Conservation (phyloP, 2,797 vertebrate genomes). For the Enteromius viviparus region DNA sequence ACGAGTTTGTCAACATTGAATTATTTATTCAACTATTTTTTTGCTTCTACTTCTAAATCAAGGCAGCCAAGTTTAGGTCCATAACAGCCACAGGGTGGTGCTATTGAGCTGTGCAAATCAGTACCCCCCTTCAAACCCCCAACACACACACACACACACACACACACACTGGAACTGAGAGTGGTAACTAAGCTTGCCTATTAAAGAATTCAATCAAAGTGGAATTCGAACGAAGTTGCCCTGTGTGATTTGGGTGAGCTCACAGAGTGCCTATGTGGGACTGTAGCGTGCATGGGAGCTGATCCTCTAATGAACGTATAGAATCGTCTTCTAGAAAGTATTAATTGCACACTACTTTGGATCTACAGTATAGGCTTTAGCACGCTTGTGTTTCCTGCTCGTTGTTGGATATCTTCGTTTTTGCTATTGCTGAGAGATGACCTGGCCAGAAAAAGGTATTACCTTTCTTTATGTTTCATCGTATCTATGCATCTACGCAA, state of each 20-base stretch:
- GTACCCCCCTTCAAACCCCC: constrained; percentile 17
- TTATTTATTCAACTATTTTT: constrained; percentile 42
- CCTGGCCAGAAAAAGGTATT: constrained; percentile 43
- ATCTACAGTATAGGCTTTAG: constrained; percentile 11
- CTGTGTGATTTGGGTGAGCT: constrained; percentile 37
- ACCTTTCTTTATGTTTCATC: background rate
- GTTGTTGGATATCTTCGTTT: constrained; percentile 15
- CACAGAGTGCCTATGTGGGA: constrained; percentile 9
- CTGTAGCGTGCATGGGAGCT: background rate
- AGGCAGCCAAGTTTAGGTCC: background rate
- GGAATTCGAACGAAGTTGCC: constrained; percentile 14
- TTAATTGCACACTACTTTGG: background rate
- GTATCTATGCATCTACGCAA: background rate
- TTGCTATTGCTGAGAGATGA: constrained; percentile 32
- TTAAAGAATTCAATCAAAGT: constrained; percentile 49
- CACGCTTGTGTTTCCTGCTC: background rate
- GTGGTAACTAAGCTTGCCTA: constrained; percentile 50
- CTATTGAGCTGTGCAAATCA: constrained; percentile 73
- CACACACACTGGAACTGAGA: constrained; percentile 6
- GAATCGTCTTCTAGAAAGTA: background rate
- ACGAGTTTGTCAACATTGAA: constrained; percentile 49
- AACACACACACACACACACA: background rate
- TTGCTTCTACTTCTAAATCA: background rate
- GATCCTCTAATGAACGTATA: background rate
- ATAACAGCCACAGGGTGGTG: constrained; percentile 79